Conservation (phyloP, 1,140 invertebrate species). For the Rhynchophorus ferrugineus region DNA sequence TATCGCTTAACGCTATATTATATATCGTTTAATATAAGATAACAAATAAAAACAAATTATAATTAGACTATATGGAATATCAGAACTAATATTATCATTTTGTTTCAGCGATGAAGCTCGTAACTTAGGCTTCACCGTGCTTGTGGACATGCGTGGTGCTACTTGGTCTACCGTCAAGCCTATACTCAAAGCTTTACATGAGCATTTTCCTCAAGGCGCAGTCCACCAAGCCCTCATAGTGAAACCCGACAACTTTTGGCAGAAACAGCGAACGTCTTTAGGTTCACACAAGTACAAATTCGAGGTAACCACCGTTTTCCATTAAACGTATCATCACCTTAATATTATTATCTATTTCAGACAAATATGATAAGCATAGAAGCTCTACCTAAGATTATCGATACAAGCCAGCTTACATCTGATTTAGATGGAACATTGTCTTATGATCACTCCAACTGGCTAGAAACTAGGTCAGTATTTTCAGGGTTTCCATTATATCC, state of each 20-base stretch:
- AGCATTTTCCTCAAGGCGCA: constrained; percentile 78
- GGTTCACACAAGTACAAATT: constrained; percentile 98
- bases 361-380: constrained; percentile 94
- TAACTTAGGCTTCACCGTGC: constrained; percentile 84
- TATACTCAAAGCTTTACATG: constrained; percentile 92
- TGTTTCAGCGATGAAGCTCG: constrained; percentile 82
- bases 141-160: constrained; percentile 92
- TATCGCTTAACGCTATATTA: too few species aligned
- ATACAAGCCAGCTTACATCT: constrained; percentile 80
- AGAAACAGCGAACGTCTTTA: constrained; percentile 94
- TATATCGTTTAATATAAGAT: too few species aligned
- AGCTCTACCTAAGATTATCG: constrained; percentile 84
- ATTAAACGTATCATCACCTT: background rate
- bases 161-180: constrained; percentile 96
- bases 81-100: too few species aligned
- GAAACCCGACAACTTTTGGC: constrained; percentile 99
- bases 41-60: too few species aligned
- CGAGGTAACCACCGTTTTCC: constrained; percentile 62
- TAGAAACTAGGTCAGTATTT: constrained; percentile 58
- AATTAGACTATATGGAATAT: too few species aligned
- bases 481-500: background rate
- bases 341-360: constrained; percentile 50
- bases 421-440: constrained; percentile 90
- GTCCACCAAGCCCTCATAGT: constrained; percentile 92
- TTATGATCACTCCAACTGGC: constrained; percentile 96